These are phyloP conservation scores for Galerucella calmariensis DNA, from an alignment of 2,888 invertebrate species.

Conservation along the genomic window DNA sequence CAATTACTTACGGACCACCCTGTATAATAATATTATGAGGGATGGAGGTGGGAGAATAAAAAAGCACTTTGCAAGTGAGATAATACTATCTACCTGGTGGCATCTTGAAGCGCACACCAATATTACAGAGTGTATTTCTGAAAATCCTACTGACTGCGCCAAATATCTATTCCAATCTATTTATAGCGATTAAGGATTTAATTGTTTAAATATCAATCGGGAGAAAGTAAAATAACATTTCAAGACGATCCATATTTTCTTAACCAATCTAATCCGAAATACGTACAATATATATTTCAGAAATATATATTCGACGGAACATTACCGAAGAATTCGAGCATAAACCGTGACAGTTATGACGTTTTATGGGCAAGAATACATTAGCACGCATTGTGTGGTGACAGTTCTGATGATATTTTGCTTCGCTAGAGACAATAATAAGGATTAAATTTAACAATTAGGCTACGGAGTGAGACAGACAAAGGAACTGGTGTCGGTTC, in stretches of 20 bases:
- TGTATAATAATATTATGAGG: too few species aligned
- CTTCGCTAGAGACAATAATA: slow-evolving; percentile 63
- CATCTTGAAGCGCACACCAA: too few species aligned
- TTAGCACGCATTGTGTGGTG: slow-evolving; percentile 59
- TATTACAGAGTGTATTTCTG: too few species aligned
- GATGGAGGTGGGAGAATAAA: too few species aligned
- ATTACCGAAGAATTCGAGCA: slow-evolving; percentile 44
- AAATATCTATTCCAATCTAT: too few species aligned
- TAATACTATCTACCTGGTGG: too few species aligned
- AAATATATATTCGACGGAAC: slow-evolving; percentile 37
- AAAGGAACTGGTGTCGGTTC: slow-evolving; percentile 61
- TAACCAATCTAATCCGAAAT: slow-evolving; percentile 34
- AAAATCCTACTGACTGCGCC: too few species aligned
- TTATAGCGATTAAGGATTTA: too few species aligned
- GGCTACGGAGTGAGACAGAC: slow-evolving; percentile 57
- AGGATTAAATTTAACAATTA: slow-evolving; percentile 65
- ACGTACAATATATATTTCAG: slow-evolving; percentile 39
- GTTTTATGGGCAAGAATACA: slow-evolving; percentile 57
- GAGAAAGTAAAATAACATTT: too few species aligned
- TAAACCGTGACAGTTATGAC: slow-evolving; percentile 56
- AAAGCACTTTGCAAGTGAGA: too few species aligned
- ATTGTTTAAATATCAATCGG: too few species aligned
- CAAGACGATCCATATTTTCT: not conserved
- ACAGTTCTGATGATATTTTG: slow-evolving; percentile 62
- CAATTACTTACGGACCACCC: too few species aligned